Evolutionary conservation across 1,140 invertebrate genomes (phyloP), one percentile per base, ranked within the genome.

Genomic region (Anastrepha obliqua): DNA sequence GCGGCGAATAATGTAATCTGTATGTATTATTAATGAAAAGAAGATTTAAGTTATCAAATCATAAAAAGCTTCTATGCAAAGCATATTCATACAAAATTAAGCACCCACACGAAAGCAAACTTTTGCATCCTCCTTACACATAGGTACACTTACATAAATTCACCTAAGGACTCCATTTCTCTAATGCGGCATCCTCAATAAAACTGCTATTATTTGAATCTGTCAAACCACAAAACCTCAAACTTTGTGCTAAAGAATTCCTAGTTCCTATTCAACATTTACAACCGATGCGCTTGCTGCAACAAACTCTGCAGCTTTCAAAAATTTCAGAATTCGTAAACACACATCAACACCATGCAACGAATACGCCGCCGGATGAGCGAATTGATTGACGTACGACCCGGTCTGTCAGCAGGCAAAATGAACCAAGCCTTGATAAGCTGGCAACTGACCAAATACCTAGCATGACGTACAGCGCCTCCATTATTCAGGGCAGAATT

Each of bases 221-320:
- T 81, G n/a, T 47, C n/a, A 51, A 81, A 20, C 74, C 74, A 8
- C 74, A 51, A 81, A 42, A 81, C 74, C 74, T 11, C 74, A 58
- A 81, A 81, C 74, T 81, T n/a, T 20, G 55, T 81, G 74, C 74
- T 81, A 47, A 51, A 81, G 47, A 58, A 81, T 81, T 81, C 47
- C 47, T 17, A 9, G n/a, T 2, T 1, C 64, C 8, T 58, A 55
- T 55, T 47, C 47, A 29, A n/a, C 74, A 81, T 81, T 81, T 78
- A 7, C 44, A n/a, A 51, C 5, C 8, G 42, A 15, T 44, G 67
- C 70, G 2, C 3, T 29, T 29, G 47, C 47, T 81, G 74, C 20
- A 55, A 47, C 47, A 51, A 55, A 8, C 74, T 13, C 2, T 51
- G n/a, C 74, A 55, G 60, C 60, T 1, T 13, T 62, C 13, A 62